phyloP scores from a whole-genome alignment of 2,113 vertebrate genomes.

The Elachura formosa region DNA sequence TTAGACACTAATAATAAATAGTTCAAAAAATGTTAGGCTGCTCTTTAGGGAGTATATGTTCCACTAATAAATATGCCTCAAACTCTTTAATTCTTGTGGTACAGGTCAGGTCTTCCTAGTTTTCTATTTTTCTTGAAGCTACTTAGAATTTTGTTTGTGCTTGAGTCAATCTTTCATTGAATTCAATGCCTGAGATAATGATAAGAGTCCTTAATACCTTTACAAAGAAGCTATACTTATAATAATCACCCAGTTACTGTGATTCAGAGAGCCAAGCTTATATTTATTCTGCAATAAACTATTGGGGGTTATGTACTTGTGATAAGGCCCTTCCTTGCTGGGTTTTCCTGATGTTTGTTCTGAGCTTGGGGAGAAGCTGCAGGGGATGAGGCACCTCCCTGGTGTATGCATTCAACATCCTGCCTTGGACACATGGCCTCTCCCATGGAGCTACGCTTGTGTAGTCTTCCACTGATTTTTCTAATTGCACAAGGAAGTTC shows the following conservation, averaged over 20 bases:
- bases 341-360: background rate
- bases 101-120: background rate
- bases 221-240: background rate
- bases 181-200: background rate
- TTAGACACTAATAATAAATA: background rate
- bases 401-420: fast-evolving
- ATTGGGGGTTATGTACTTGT: fast-evolving
- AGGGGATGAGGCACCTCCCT: background rate
- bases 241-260: background rate
- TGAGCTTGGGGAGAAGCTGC: background rate
- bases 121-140: background rate
- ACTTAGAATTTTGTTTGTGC: background rate
- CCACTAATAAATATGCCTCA: background rate
- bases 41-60: background rate
- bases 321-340: background rate
- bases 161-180: background rate
- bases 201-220: background rate
- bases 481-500: background rate
- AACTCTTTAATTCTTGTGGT: background rate
- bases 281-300: background rate
- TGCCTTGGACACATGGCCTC: background rate
- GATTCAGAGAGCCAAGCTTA: background rate
- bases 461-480: background rate
- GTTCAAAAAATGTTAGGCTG: background rate
- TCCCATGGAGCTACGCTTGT: fast-evolving